Percentiles rank a stretch among this genome's conserved stretches.
Conservation (phyloP, 2,113 vertebrate species). For the Campylomormyrus numenius region DNA sequence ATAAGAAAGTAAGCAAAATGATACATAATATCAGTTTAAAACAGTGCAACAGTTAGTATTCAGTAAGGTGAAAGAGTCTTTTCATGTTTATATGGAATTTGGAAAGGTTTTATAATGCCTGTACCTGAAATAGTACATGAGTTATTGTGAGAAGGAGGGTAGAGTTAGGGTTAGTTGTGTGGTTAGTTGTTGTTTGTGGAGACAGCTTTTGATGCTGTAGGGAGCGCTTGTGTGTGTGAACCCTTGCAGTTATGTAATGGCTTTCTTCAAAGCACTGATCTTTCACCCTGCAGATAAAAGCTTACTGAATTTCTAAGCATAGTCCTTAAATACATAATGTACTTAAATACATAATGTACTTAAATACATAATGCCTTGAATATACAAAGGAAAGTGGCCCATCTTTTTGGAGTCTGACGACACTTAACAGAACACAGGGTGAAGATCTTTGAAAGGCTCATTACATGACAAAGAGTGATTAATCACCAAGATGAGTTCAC, state of each 20-base stretch:
- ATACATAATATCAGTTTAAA: neutral
- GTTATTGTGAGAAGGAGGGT: neutral
- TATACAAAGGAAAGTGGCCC: neutral
- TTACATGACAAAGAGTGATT: neutral
- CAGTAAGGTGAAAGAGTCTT: neutral
- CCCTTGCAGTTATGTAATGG: neutral
- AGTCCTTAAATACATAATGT: neutral
- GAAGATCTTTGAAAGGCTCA: neutral
- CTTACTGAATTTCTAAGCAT: neutral
- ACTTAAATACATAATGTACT: neutral
- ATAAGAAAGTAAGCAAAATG: neutral
- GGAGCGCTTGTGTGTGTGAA: neutral
- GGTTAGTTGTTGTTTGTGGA: neutral
- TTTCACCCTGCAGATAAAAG: neutral
- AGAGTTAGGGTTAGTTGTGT: neutral
- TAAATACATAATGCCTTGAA: neutral
- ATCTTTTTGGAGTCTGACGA: no score
- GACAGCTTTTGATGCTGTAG: neutral
- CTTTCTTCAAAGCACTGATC: neutral
- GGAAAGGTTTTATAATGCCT: neutral
- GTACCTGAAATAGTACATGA: neutral
- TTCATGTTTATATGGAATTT: neutral
- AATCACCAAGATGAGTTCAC: neutral
- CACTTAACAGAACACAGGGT: neutral
- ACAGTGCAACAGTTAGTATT: neutral